Conservation (phyloP, 2,797 vertebrate genomes). For the Myripristis jacobus region DNA sequence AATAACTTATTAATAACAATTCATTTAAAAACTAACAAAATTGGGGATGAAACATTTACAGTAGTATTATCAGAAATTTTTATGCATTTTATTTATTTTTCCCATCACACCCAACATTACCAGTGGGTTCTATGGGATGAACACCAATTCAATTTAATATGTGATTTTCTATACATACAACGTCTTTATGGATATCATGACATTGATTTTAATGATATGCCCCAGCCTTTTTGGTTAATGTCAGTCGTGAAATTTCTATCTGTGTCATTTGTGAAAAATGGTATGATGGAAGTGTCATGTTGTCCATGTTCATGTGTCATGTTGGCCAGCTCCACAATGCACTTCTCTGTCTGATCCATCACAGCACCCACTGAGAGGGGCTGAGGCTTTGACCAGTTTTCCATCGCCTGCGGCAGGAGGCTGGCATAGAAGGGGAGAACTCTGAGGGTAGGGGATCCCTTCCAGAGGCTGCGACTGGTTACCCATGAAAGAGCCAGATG, state of each 20-base stretch:
- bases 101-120: no score
- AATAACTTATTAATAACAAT: no score
- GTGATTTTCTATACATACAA: no score
- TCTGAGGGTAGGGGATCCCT: conserved; percentile 54
- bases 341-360: conserved; percentile 32
- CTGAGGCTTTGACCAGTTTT: conserved; percentile 52
- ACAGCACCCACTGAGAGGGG: conserved; percentile 25
- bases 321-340: conserved; percentile 3
- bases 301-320: not conserved
- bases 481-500: conserved; percentile 54
- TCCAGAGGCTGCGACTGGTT: conserved; percentile 60
- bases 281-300: not conserved
- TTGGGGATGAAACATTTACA: no score
- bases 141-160: no score
- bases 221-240: no score
- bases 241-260: not conserved
- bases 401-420: conserved; percentile 43
- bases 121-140: no score
- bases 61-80: no score
- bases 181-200: no score
- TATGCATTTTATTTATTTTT: no score
- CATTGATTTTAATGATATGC: no score
- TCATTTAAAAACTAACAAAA: no score
- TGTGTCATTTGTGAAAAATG: not conserved
- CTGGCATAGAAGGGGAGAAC: conserved; percentile 56